Base-by-base conservation (phyloP, 2,113 vertebrate species). In the Melospiza georgiana region DNA sequence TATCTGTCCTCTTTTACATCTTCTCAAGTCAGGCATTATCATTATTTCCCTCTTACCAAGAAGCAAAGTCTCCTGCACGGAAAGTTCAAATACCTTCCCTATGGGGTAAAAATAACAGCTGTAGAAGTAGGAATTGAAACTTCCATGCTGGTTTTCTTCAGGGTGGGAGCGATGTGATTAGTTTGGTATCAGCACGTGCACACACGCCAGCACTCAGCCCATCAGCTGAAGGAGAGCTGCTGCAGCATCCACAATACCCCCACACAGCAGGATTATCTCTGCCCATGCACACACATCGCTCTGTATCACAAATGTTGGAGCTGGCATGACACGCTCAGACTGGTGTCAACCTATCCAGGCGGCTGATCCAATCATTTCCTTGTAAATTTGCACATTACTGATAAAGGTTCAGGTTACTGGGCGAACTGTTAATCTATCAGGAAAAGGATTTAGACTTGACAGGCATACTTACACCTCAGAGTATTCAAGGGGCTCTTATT, bases 361-460 rank as follows among this genome's bases (percentile, higher is more conserved):
- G 72, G 58, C 92, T 57, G 94, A 89, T 94, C 91, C 95, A 84
- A 78, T 89, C 68, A 68, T 35, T 39, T 49, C 72, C 52, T n/a
- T 86, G 85, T 77, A 84, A 86, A 95, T 93, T 95, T 92, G 80
- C 90, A 89, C 79, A 44, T 63, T 71, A 39, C 94, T 93, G 96
- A 96, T 94, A 97, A 95, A 95, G 72, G 55, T 61, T 75, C 83
- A 51, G 89, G 73, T 92, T 93, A 92, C 83, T 81, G 61, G 59
- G 59, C 21, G 16, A 93, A 77, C 72, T 1, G 48, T 90, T 95
- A 84, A 94, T 95, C 76, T 81, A 95, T 89, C 86, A 92, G 79
- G 39, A 72, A 89, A 81, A 93, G 89, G 91, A 95, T 93, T 95
- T 94, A 90, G 89, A 8, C 73, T 88, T 89, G 94, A 94, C 94